phyloP scores from a whole-genome alignment of 2,888 invertebrate genomes.

The Griposia aprilina region DNA sequence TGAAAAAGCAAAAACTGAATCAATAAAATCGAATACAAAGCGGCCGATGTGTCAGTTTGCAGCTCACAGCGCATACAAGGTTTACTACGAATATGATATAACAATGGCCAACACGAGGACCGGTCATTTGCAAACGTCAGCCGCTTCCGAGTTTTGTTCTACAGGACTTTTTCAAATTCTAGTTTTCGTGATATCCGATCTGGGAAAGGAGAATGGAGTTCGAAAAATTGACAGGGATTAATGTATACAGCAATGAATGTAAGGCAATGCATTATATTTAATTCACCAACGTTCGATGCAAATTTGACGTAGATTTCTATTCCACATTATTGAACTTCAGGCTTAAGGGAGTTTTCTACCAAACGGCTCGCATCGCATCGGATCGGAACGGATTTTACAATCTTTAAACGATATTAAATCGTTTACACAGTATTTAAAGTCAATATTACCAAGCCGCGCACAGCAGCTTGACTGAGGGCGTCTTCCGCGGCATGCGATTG shows the following conservation, averaged over 20 bases:
- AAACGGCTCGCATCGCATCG: too few relatives aligned
- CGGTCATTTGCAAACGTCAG: constrained; percentile 67
- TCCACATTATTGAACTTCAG: neutral
- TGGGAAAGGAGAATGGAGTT: constrained; percentile 16
- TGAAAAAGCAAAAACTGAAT: constrained; percentile 22
- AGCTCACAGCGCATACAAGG: constrained; percentile 46
- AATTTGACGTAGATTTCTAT: too few relatives aligned
- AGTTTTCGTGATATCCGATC: constrained; percentile 35
- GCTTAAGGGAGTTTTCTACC: too few relatives aligned
- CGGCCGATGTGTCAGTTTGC: constrained; percentile 26
- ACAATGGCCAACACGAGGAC: constrained; percentile 55
- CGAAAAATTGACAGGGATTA: neutral
- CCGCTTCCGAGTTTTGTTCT: constrained; percentile 53
- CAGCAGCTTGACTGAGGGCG: too few relatives aligned
- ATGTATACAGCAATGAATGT: neutral
- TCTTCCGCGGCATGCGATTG: too few relatives aligned
- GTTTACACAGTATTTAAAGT: too few relatives aligned
- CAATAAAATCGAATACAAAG: constrained; percentile 45
- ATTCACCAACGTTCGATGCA: too few relatives aligned
- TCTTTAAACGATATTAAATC: too few relatives aligned
- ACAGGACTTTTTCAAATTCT: constrained; percentile 50
- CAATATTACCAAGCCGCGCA: too few relatives aligned
- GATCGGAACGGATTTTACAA: too few relatives aligned
- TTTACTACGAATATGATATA: constrained; percentile 48
- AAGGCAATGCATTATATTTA: neutral